Base-by-base conservation (phyloP, 2,113 vertebrate genomes). In the Rhea pennata region DNA sequence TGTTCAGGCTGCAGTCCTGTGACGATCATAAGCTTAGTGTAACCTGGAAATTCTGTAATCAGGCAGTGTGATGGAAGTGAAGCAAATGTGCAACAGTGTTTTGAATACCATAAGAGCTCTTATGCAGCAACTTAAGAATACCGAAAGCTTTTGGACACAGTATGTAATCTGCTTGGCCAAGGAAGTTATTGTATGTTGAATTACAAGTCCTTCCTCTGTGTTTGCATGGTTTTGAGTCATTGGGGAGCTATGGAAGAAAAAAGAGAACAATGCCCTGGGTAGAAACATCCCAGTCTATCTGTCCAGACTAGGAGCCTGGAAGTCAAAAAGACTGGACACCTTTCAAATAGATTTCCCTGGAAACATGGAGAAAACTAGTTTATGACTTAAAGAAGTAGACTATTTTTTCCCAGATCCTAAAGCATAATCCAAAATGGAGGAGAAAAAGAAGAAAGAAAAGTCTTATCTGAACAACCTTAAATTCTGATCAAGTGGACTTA, bases 171-270 rank as follows among this genome's bases (percentile, higher is more conserved):
- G 67, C 36, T 86, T 51, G 54, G 67, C 48, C 31, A 36, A 50
- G 24, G 31, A 21, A 0, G 0, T 10, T 62, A 58, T 20, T 88
- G 4, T 26, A 2, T 62, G 14, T 15, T 0, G 0, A 27, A 14
- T 50, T 87, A 33, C 46, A 81, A 77, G 54, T 54, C 73, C 51
- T 87, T 71, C 36, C 36, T 77, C 48, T 48, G 0, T 0, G 4
- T 16, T 7, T 79, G 51, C 31, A 4, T 16, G 22, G 40, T 31
- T 69, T 87, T 69, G 74, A 31, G 10, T 92, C 20, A 88, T 13
- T 24, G 23, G 5, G 26, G 21, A 74, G 36, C 36, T 39, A 39
- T 24, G 31, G 64, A 73, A 88, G 50, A 77, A 9, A 65, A 72
- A 85, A 87, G 15, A 61, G 72, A 89, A 39, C 21, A 44, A 54